A percentile compares a stretch with the other conserved stretches of the same genome.
These are phyloP conservation scores for Potamarius usumacintae DNA, from an alignment of 2,113 vertebrate species.

Conservation along the genomic window DNA sequence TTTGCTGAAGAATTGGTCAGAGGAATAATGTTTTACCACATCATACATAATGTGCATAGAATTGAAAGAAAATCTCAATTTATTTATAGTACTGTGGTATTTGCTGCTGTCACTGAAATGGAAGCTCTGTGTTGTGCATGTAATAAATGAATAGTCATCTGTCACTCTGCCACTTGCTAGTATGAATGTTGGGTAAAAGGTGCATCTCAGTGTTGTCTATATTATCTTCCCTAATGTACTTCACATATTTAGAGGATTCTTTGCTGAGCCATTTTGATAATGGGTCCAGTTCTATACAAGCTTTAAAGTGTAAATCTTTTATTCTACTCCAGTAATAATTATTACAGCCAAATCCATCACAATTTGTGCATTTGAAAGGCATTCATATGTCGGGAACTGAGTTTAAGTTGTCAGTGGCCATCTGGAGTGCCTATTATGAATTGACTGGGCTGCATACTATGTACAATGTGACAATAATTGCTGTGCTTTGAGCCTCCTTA, in stretches of 20 bases:
- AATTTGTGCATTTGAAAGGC: not conserved
- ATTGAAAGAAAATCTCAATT: not conserved
- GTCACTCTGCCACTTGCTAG: not conserved
- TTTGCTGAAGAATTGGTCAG: no score
- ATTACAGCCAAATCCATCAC: not conserved
- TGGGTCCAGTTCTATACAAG: not conserved
- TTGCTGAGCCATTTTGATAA: not conserved
- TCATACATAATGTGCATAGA: not conserved
- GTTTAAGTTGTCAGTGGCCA: not conserved
- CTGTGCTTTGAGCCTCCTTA: not conserved
- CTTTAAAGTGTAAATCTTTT: not conserved
- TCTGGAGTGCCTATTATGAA: not conserved
- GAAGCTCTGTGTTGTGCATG: not conserved
- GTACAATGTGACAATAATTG: not conserved
- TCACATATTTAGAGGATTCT: not conserved
- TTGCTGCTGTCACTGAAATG: not conserved
- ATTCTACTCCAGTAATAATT: not conserved
- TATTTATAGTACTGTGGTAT: not conserved
- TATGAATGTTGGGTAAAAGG: not conserved
- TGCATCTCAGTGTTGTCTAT: not conserved
- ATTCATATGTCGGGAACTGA: not conserved
- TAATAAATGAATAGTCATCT: not conserved
- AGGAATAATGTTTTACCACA: not conserved
- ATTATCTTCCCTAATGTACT: not conserved
- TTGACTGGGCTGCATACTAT: not conserved